Base-by-base conservation (phyloP, 2,797 vertebrate species). In the Acestrorhynchus altus region DNA sequence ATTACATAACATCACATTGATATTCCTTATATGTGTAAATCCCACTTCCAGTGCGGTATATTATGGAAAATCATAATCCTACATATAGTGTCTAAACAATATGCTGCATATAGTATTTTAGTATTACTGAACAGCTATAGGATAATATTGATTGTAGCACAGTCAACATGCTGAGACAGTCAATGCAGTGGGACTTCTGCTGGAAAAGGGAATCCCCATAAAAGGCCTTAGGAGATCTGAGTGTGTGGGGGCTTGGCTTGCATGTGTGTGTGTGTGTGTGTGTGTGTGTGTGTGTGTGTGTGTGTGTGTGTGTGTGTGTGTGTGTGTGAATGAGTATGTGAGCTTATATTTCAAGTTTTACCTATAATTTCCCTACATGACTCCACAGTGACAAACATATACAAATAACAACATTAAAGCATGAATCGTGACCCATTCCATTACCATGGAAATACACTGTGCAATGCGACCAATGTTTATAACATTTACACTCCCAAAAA, bases 131-230 rank as follows among this genome's bases (percentile, higher is more conserved):
- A 47, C 18, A 28, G 22, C 28, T 22, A 22, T 35, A 39, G 20
- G 51, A 7, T 39, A 12, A 20, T 66, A 60, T 61, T 42, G 44
- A 54, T 74, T 15, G 46, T 18, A 42, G 12, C 26, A 22, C 61
- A 61, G 61, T 61, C 39, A 8, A 24, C 49, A 66, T 13, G 1
- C 42, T 31, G 28, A 77, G 44, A 42, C 18, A 70, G 16, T 63
- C 35, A 61, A 71, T 1, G 31, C 57, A 52, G 57, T 20, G 28
- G 57, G 31, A 59, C 60, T 60, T 76, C 65, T 69, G 46, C 8
- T 39, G 16, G 26, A 51, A 71, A 47, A 76, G 73, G 72, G 57
- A 75, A 74, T 69, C 72, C 61, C 72, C 67, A 67, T 51, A 16
- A 28, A 63, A 49, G 68, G 26, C 44, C 51, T 24, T 54, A 24